Conservation (phyloP, 1,140 invertebrate species). For the Calephelis virginiensis region DNA sequence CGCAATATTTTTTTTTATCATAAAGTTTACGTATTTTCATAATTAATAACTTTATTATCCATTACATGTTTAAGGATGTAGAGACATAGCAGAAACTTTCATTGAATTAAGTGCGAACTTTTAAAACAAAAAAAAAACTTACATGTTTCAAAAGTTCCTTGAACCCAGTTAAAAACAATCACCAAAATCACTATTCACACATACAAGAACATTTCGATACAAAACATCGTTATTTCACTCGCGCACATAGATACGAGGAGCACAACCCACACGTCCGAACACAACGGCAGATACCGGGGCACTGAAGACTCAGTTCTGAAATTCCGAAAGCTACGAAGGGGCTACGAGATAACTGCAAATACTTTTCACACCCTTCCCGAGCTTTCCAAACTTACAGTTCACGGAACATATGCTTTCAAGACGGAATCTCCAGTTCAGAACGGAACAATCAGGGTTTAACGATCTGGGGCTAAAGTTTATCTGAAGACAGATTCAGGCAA, state of each 20-base stretch:
- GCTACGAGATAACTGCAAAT: conserved; percentile 23
- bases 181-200: conserved; percentile 31
- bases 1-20: too few relatives aligned
- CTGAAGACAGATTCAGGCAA: not conserved
- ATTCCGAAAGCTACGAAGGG: conserved; percentile 25
- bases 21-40: too few relatives aligned
- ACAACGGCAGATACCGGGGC: conserved; percentile 51
- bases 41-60: too few relatives aligned
- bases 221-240: conserved; percentile 42
- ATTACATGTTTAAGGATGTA: too few relatives aligned
- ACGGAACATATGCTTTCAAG: not conserved
- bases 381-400: conserved; percentile 22
- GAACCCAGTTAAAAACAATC: conserved; percentile 7
- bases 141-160: conserved; percentile 8
- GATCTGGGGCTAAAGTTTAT: not conserved
- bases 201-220: conserved; percentile 23
- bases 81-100: too few relatives aligned
- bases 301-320: conserved; percentile 50
- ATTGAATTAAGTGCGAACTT: too few relatives aligned
- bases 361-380: conserved; percentile 27
- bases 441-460: not conserved
- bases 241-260: conserved; percentile 35
- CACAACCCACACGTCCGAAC: conserved; percentile 43
- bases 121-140: not conserved
- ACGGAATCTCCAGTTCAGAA: not conserved